These are phyloP conservation scores for Acleris cristana DNA, from an alignment of 2,888 invertebrate genomes.

Conservation along the genomic window DNA sequence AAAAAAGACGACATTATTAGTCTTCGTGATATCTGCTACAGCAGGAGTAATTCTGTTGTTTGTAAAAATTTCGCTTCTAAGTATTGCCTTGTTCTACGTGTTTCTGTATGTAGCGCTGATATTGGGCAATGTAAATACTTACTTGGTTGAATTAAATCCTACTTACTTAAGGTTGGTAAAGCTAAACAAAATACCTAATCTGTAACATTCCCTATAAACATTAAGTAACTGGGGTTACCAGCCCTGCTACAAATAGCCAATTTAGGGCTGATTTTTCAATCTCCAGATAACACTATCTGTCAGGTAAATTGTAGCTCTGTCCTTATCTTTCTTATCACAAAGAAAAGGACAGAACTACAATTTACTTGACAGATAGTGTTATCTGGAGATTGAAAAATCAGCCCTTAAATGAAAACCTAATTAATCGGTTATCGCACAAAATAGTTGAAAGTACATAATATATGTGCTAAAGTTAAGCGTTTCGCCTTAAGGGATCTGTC, in stretches of 20 bases:
- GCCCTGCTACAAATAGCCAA: background rate
- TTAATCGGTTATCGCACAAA: too few relatives aligned
- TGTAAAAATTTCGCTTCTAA: conserved; percentile 59
- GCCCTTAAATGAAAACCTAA: background rate
- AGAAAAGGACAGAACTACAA: too few relatives aligned
- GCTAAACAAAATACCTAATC: background rate
- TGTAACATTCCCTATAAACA: conserved; percentile 16
- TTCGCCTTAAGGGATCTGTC: too few relatives aligned
- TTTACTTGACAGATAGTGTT: too few relatives aligned
- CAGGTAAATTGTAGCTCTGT: too few relatives aligned
- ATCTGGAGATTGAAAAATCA: too few relatives aligned
- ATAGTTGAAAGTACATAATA: too few relatives aligned
- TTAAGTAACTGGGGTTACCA: conserved; percentile 2
- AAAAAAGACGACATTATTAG: conserved; percentile 55
- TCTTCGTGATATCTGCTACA: conserved; percentile 54
- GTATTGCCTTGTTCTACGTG: conserved; percentile 63
- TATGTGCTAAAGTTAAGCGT: too few relatives aligned
- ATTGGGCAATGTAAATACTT: conserved; percentile 68
- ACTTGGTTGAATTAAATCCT: conserved; percentile 70
- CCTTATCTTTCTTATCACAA: too few relatives aligned
- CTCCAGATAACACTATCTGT: too few relatives aligned
- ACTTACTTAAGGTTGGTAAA: conserved; percentile 65
- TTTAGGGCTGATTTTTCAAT: too few relatives aligned
- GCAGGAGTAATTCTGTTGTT: conserved; percentile 60
- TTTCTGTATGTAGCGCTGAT: conserved; percentile 67